These are phyloP conservation scores for Petrocephalus sullivani DNA, from an alignment of 2,797 vertebrate species.

Conservation along the genomic window DNA sequence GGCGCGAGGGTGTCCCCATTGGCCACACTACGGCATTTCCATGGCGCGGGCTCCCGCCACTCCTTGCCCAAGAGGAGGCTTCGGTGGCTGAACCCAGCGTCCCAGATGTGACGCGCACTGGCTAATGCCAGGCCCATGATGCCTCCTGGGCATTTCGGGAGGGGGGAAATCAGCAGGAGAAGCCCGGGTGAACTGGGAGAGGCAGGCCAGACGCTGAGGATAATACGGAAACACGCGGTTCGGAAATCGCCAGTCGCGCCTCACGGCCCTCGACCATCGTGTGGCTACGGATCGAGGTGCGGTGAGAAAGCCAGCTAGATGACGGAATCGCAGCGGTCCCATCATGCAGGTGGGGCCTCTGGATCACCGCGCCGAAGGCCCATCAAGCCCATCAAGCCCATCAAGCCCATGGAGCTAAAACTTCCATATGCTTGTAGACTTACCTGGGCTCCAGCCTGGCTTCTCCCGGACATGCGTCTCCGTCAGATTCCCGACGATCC, in stretches of 20 bases:
- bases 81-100: neutral
- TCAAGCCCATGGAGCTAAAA: too few species aligned
- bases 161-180: neutral
- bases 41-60: neutral
- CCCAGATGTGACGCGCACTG: neutral
- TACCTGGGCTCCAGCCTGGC: neutral
- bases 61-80: neutral
- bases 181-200: neutral
- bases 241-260: neutral
- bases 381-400: neutral
- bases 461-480: neutral
- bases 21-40: neutral
- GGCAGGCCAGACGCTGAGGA: neutral
- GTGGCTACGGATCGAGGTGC: neutral
- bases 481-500: neutral
- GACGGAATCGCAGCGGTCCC: neutral
- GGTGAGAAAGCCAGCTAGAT: neutral
- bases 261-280: neutral
- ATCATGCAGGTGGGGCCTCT: neutral
- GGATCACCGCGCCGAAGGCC: neutral
- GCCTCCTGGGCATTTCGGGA: conserved; percentile 6
- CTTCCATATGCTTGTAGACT: neutral
- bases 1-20: neutral
- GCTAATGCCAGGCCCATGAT: neutral
- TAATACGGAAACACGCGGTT: neutral